Percentiles rank a stretch among this genome's conserved stretches.
These are phyloP conservation scores for Heliconius cydno DNA, from an alignment of 2,888 invertebrate genomes.

Conservation along the genomic window DNA sequence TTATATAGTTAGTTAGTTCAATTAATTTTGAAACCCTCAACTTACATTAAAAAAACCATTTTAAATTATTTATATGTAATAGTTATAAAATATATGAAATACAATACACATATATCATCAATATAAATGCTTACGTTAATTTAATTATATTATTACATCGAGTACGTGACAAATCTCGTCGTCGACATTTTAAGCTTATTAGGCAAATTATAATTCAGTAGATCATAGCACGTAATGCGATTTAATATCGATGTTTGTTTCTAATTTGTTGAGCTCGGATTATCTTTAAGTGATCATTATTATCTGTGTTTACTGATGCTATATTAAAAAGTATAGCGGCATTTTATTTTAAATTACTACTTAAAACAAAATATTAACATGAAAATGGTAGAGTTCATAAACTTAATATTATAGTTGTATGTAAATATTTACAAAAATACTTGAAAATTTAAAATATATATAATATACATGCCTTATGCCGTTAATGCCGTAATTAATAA, in stretches of 20 bases:
- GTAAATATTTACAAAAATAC: background rate
- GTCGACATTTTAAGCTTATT: conserved; percentile 32
- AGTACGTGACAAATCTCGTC: conserved; percentile 26
- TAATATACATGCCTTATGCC: no score
- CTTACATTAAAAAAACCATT: background rate
- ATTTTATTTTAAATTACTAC: background rate
- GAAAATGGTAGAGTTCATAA: background rate
- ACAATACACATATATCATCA: background rate
- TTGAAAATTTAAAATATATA: no score
- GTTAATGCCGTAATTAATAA: no score
- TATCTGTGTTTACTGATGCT: conserved; percentile 19
- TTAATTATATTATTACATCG: conserved; percentile 3
- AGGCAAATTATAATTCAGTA: conserved; percentile 26
- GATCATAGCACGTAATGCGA: conserved; percentile 35
- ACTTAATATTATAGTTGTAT: background rate
- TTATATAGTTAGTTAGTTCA: background rate
- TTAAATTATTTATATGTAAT: no score
- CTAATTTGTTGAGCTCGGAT: conserved; percentile 27
- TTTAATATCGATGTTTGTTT: conserved; percentile 23
- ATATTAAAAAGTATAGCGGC: background rate
- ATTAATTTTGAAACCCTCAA: background rate
- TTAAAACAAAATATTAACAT: background rate
- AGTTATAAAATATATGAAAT: background rate
- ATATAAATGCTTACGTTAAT: background rate
- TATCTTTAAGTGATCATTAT: conserved; percentile 1